Percentiles rank a stretch among this genome's conserved stretches.
Evolutionary conservation across 2,888 invertebrate genomes (phyloP).

Genomic region (Nephrotoma flavescens): DNA sequence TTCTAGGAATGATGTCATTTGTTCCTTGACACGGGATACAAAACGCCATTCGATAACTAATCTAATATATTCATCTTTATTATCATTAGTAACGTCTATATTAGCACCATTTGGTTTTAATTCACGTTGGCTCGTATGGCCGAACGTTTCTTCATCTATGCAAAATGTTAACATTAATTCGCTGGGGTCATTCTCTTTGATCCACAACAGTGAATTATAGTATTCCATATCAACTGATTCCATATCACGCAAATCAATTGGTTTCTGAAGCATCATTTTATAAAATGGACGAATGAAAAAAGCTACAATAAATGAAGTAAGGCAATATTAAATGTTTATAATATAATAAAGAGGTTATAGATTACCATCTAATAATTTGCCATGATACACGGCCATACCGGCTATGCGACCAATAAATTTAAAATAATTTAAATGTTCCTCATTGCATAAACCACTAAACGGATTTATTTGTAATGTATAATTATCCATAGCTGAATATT

Average conservation of each 20-base stretch:
- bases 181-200: constrained; percentile 85
- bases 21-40: constrained; percentile 87
- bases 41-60: constrained; percentile 97
- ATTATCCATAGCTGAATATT: constrained; percentile 99
- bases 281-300: constrained; percentile 99
- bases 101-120: constrained; percentile 84
- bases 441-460: constrained; percentile 92
- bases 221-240: constrained; percentile 98
- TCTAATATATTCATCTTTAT: constrained; percentile 95
- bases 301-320: constrained; percentile 39
- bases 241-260: constrained; percentile 92
- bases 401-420: constrained; percentile 96
- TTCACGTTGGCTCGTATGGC: constrained; percentile 82
- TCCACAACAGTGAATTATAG: constrained; percentile 80
- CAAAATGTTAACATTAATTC: constrained; percentile 90
- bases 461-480: constrained; percentile 99
- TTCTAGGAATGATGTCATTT: constrained; percentile 88
- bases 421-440: constrained; percentile 95
- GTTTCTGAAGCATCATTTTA: constrained; percentile 97
- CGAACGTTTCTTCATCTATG: constrained; percentile 93
- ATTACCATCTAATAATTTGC: constrained; percentile 87
- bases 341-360: constrained; percentile 5
- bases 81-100: constrained; percentile 79
- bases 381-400: constrained; percentile 99
- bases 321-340: constrained; percentile 6